Evolutionary conservation across 35 echinoderm and acorn worm genomes (phyloP).

Genomic region (Lytechinus variegatus): DNA sequence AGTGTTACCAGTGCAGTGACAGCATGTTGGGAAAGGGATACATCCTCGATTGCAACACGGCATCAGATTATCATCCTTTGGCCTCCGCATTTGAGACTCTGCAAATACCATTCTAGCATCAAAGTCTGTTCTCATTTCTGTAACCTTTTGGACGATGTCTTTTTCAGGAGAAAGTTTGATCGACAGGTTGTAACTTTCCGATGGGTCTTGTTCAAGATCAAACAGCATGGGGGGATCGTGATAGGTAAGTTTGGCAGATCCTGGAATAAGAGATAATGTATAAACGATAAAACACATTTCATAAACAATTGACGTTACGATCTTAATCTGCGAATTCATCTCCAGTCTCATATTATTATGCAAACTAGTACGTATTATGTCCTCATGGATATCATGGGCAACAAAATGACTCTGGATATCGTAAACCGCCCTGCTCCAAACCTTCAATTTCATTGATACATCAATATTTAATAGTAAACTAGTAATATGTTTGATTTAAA

Average conservation of each 20-base stretch:
- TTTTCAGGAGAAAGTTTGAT: conserved; percentile 43
- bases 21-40: conserved; percentile 71
- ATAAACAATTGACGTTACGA: too few relatives aligned
- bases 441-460: too few relatives aligned
- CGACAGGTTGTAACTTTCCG: conserved; percentile 70
- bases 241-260: neutral
- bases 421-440: too few relatives aligned
- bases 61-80: conserved; percentile 46
- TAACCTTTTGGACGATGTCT: conserved; percentile 50
- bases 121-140: conserved; percentile 61
- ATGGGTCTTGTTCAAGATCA: conserved; percentile 74
- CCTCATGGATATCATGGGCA: too few relatives aligned
- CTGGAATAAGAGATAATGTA: too few relatives aligned
- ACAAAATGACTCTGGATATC: too few relatives aligned
- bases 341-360: too few relatives aligned
- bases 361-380: too few relatives aligned
- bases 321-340: too few relatives aligned
- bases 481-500: too few relatives aligned
- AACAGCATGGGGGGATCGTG: conserved; percentile 75
- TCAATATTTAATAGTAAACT: too few relatives aligned
- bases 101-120: conserved; percentile 71
- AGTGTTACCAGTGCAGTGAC: conserved; percentile 29
- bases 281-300: too few relatives aligned
- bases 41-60: conserved; percentile 85
- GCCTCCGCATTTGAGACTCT: conserved; percentile 59